Evolutionary conservation across 2,113 vertebrate species (phyloP), one percentile per base, ranked within the genome.

Genomic region (Atractosteus spatula): DNA sequence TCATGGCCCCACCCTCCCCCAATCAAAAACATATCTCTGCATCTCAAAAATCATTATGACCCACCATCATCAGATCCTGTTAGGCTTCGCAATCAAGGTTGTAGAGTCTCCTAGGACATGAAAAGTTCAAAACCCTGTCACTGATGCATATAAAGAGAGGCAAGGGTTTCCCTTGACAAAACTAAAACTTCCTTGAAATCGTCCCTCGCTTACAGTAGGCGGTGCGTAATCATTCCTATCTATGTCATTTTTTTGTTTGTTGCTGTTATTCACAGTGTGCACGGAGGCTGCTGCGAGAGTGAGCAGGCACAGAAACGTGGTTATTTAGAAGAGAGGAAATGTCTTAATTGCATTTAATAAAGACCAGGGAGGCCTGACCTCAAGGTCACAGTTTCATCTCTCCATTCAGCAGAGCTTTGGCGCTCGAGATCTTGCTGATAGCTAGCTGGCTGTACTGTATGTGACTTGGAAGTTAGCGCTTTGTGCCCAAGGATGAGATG

Each of bases 1-100:
- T 82, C 77, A 83, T 87, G 80, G 71, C 82, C 85, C 84, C 84
- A 81, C 57, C 88, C 80, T 85, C 78, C 7, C n/a, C 12, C 56
- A 59, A 12, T 13, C n/a, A 59, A 4, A 11, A n/a, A 29, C 29
- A 29, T 29, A 59, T 59, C 56, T 59, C 56, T 73, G 69, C 85
- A 80, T 84, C 76, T 75, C 78, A 73, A 55, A 82, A 62, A 62
- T 62, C 70, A 64, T 72, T 88, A 91, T 89, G 87, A 14, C 43
- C 69, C 7, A 51, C 47, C 47, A 51, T 5, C 47, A 51, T 5
- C 47, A 51, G 29, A 29, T 29, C 29, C 29, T 29, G 29, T 10
- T 51, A 10, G 47, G 47, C 47, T 51, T 5, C 47, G 47, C 47
- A 51, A 51, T 51, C 47, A 51, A 51, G 47, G 1, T 51, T 51